Evolutionary conservation across 2,888 invertebrate genomes (phyloP), one percentile per base, ranked within the genome.

Genomic region (Hydroisotoma schaefferi): DNA sequence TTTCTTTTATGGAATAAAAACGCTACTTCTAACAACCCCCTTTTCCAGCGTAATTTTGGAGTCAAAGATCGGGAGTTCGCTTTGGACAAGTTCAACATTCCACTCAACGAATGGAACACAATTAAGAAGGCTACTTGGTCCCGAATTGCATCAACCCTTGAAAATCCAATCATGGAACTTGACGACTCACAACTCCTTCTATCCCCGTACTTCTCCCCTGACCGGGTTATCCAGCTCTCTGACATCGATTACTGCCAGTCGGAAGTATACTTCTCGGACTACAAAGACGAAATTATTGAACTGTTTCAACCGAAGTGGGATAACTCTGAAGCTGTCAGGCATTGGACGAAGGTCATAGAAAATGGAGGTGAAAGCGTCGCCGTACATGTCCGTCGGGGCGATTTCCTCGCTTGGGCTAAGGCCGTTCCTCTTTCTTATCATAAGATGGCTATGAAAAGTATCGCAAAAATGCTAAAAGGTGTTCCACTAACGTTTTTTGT

Each of bases 341-440:
- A 33, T 1, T 33, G 44, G 15, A 43, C 37, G 2, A 4, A 55
- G 2, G 8, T 20, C 33, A 29, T 55, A n/a, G 25, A 38, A 22
- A 26, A 2, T 2, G 27, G 12, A 12, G 5, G 38, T 12, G 59
- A 63, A 26, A 67, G 64, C 47, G 64, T 67, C 2, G 54, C 60
- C 1, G 56, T 64, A 23, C 67, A 67, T 27, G 46, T 62, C 22
- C 49, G 67, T n/a, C 28, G 57, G 22, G 64, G 64, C 2, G 62
- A 67, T 23, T 60, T 62, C n/a, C 1, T 10, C 5, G 3, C 3
- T 15, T 27, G 25, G 28, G 20, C 6, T 8, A 6, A n/a, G 6
- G 40, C n/a, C 5, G 18, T 59, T 33, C 61, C 63, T 2, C 37
- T 52, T 4, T 48, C 38, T 0, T 61, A 43, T 28, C 58, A 66